These are phyloP conservation scores for Drosophila triauraria DNA, from an alignment of 1,140 invertebrate genomes.

Conservation along the genomic window DNA sequence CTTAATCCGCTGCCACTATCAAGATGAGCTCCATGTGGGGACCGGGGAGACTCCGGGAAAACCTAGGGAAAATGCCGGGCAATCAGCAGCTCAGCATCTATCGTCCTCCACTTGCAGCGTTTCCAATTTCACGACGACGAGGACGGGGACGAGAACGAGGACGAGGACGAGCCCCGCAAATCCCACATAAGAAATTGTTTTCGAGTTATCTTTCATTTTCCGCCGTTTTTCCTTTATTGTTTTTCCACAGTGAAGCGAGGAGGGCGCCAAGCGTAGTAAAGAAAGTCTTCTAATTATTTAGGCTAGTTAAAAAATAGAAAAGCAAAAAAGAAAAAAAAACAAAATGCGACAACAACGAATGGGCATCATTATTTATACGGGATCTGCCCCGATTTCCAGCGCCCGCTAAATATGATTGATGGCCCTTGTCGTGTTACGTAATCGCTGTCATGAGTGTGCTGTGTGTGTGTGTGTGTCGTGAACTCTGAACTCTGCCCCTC, in stretches of 20 bases:
- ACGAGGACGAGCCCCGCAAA: slow-evolving; percentile 46
- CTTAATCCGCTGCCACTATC: slow-evolving; percentile 80
- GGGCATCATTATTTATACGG: slow-evolving; percentile 44
- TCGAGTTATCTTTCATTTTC: slow-evolving; percentile 63
- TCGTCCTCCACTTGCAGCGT: slow-evolving; percentile 34
- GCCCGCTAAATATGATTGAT: slow-evolving; percentile 77
- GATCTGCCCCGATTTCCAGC: slow-evolving; percentile 15
- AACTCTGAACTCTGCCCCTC: slow-evolving; percentile 38
- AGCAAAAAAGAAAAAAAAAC: background rate
- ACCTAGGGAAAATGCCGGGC: slow-evolving; percentile 22
- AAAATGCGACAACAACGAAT: slow-evolving; percentile 32
- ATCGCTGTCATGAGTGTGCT: slow-evolving; percentile 66
- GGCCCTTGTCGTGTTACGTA: slow-evolving; percentile 79
- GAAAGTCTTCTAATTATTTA: slow-evolving; percentile 39
- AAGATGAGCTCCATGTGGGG: slow-evolving; percentile 56
- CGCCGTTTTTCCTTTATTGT: slow-evolving; percentile 23
- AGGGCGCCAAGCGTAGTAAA: too few species aligned
- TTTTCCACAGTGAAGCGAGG: slow-evolving; percentile 3
- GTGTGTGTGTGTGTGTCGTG: slow-evolving; percentile 39
- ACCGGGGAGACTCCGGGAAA: background rate
- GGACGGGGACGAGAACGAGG: slow-evolving; percentile 10
- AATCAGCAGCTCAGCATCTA: slow-evolving; percentile 55
- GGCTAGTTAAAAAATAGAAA: slow-evolving; percentile 31
- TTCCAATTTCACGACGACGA: slow-evolving; percentile 68
- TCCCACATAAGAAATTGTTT: slow-evolving; percentile 80